Evolutionary conservation across 1,140 invertebrate species (phyloP).

Genomic region (Drosophila asahinai): DNA sequence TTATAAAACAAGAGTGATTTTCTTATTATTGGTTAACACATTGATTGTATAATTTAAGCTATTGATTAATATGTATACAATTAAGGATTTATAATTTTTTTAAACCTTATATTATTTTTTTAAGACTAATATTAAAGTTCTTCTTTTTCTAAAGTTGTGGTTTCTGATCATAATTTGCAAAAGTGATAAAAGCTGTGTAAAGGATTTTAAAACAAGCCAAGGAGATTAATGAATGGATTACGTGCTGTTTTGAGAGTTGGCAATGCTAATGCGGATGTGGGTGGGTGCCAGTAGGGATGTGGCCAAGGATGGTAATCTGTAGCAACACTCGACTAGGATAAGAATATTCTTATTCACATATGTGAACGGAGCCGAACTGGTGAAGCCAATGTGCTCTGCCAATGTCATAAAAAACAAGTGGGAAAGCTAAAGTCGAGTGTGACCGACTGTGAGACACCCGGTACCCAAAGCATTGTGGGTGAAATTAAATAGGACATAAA

Average conservation of each 20-base stretch:
- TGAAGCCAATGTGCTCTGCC: too few species aligned
- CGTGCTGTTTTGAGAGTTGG: conserved; percentile 69
- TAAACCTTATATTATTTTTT: background rate
- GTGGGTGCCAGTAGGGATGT: conserved; percentile 17
- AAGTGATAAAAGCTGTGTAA: conserved; percentile 81
- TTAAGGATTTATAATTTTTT: background rate
- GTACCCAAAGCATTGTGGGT: too few species aligned
- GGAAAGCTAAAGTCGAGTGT: too few species aligned
- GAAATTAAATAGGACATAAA: too few species aligned
- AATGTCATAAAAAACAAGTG: too few species aligned
- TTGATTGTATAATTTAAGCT: background rate
- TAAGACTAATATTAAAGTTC: conserved; percentile 1
- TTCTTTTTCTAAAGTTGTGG: conserved; percentile 29
- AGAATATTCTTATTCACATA: conserved; percentile 4
- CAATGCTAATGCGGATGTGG: conserved; percentile 56
- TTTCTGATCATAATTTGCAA: conserved; percentile 73
- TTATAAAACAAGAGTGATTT: background rate
- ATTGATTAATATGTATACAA: background rate
- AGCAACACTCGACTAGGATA: conserved; percentile 61
- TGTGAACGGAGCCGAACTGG: conserved; percentile 8
- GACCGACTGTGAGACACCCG: too few species aligned
- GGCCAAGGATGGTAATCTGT: conserved; percentile 68
- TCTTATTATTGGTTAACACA: background rate
- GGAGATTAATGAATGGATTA: conserved; percentile 83
- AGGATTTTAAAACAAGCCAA: conserved; percentile 78